Evolutionary conservation across 2,113 vertebrate species (phyloP).

Genomic region (Dolichotis patagonum): DNA sequence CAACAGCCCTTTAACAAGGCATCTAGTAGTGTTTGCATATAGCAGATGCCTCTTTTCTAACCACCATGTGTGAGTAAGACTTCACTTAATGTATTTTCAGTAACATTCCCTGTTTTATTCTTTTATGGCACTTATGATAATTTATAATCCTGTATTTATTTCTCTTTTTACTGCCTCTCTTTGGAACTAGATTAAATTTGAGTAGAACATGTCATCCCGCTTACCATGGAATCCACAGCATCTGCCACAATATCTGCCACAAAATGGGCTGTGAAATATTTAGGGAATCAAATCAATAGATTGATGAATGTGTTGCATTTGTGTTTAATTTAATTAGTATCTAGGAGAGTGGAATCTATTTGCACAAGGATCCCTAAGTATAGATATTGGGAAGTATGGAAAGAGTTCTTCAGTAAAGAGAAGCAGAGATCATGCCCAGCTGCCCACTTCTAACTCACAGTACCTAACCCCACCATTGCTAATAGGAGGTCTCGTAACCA

Average conservation of each 20-base stretch:
- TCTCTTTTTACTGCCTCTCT: not conserved
- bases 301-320: not conserved
- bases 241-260: not conserved
- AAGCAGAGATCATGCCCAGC: not conserved
- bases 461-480: not conserved
- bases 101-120: not conserved
- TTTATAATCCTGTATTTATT: slow-evolving; percentile 2
- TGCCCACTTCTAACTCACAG: not conserved
- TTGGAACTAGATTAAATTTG: slow-evolving; percentile 8
- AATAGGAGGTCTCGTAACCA: slow-evolving; percentile 20
- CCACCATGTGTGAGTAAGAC: not conserved
- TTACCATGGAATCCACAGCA: not conserved
- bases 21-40: not conserved
- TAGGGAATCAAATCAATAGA: not conserved
- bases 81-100: not conserved
- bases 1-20: not conserved
- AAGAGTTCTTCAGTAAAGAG: not conserved
- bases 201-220: not conserved
- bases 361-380: not conserved
- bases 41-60: not conserved
- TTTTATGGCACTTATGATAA: not conserved
- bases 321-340: slow-evolving; percentile 53
- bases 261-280: not conserved
- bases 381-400: not conserved
- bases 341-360: not conserved